Evolutionary conservation across 2,113 vertebrate species (phyloP).

Genomic region (Plestiodon gilberti): DNA sequence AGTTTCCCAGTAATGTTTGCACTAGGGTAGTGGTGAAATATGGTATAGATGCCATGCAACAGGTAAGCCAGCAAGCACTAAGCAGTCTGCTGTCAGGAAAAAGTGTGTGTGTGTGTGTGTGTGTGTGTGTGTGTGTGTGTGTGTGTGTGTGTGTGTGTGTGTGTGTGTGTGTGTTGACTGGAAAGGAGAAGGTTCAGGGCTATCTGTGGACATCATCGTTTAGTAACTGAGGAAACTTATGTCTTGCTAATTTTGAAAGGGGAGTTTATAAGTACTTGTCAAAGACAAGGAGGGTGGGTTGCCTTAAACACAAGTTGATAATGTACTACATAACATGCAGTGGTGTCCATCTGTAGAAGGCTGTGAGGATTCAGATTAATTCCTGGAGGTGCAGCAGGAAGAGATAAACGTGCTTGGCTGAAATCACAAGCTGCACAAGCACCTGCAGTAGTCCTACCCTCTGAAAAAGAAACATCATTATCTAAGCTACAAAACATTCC

Average conservation of each 20-base stretch:
- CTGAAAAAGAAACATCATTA: neutral
- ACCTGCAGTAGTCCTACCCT: slow-evolving; percentile 48
- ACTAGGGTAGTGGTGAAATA: neutral
- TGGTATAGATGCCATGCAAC: neutral
- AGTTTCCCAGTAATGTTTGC: neutral
- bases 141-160: neutral
- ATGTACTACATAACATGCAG: neutral
- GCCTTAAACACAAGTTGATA: neutral
- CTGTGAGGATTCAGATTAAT: slow-evolving; percentile 52
- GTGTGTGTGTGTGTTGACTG: neutral
- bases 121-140: neutral
- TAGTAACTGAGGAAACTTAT: neutral
- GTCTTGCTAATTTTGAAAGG: neutral
- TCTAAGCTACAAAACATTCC: slow-evolving; percentile 36
- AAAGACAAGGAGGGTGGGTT: neutral
- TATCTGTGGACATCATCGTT: neutral
- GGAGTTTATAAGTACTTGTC: neutral
- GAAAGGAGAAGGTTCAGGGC: neutral
- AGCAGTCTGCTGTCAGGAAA: neutral
- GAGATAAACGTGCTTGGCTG: slow-evolving; percentile 51
- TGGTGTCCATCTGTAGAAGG: slow-evolving; percentile 23
- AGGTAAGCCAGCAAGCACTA: neutral
- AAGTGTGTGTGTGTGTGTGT: neutral
- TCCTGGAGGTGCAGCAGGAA: slow-evolving; percentile 55
- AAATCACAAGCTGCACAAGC: slow-evolving; percentile 42